Evolutionary conservation across 2,797 vertebrate species (phyloP), one percentile per base, ranked within the genome.

Genomic region (Hemitrygon akajei): DNA sequence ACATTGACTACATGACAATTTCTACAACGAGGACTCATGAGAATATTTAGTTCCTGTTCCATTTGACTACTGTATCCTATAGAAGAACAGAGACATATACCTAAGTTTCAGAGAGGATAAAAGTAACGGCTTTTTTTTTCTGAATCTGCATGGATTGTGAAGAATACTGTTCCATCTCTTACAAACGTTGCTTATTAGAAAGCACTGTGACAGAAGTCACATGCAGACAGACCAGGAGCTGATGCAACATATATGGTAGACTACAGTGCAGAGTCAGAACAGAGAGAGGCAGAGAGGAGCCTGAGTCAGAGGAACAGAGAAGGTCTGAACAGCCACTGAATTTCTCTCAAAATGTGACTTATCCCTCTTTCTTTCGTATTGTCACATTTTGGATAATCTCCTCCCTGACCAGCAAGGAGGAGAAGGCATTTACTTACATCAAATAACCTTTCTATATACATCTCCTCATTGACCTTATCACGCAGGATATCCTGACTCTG

Each of bases 371-470:
- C 98, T 95, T 97, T 98, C 97, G 98, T 99, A 99, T 99, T 99
- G 98, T 97, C 98, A 99, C 98, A 99, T 99, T 99, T 98, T 97
- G 97, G 97, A 97, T 97, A 96, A 97, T 97, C 98, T 98, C 98
- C 98, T 98, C 97, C 98, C 97, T 97, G 97, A 95, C 95, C 87
- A 95, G 94, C 97, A 97, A 97, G 97, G 94, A 95, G 98, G 98
- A 98, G 98, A 97, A 97, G 98, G 98, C 98, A 99, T 99, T 97
- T 98, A 99, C 99, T 99, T 97, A 99, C 99, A 96, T 99, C 98
- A 98, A 99, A 99, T 97, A 99, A 98, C 97, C 98, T 98, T 98
- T 99, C 99, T 96, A 98, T 97, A 97, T 99, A 99, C 97, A 99
- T 98, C 97, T 99, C 99, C 97, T 99, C 99, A 96, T 98, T 99